A percentile compares a stretch with the other conserved stretches of the same genome.
phyloP scores from a whole-genome alignment of 2,888 invertebrate species.

The Tortrix viridana region DNA sequence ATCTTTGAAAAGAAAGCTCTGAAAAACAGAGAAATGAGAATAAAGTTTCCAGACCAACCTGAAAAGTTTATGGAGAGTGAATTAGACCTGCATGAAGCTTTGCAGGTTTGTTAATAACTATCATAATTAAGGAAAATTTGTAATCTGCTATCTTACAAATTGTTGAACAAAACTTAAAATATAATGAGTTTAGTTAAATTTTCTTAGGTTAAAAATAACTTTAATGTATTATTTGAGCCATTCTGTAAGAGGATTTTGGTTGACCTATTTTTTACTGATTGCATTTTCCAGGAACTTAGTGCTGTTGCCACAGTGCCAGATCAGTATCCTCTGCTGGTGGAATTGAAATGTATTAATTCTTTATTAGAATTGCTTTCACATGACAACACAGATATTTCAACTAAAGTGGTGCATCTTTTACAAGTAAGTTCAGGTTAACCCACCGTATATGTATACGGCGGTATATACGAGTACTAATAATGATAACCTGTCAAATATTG shows the following conservation, averaged over 20 bases:
- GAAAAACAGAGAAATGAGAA: slow-evolving; percentile 98
- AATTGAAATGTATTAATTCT: slow-evolving; percentile 94
- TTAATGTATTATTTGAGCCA: too few species aligned
- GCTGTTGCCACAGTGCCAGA: slow-evolving; percentile 97
- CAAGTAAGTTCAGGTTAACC: slow-evolving; percentile 74
- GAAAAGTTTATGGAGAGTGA: slow-evolving; percentile 99
- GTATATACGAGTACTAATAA: too few species aligned
- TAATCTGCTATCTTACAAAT: too few species aligned
- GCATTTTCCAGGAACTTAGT: slow-evolving; percentile 92
- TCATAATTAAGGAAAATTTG: background rate
- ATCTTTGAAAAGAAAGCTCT: slow-evolving; percentile 97
- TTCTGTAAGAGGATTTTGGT: background rate
- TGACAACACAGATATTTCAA: slow-evolving; percentile 97
- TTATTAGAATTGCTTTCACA: slow-evolving; percentile 96
- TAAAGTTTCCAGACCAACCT: slow-evolving; percentile 98
- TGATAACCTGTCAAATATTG: too few species aligned
- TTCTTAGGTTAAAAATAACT: too few species aligned
- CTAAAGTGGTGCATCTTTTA: slow-evolving; percentile 88
- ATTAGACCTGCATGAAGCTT: slow-evolving; percentile 94
- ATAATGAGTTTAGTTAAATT: too few species aligned
- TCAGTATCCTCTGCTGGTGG: slow-evolving; percentile 95
- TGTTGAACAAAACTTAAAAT: too few species aligned
- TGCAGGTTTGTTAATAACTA: slow-evolving; percentile 85
- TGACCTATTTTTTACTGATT: background rate
- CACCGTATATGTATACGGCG: too few species aligned